A percentile compares a stretch with the other conserved stretches of the same genome.
Evolutionary conservation across 2,888 invertebrate species (phyloP).

Genomic region (Limnephilus lunatus): DNA sequence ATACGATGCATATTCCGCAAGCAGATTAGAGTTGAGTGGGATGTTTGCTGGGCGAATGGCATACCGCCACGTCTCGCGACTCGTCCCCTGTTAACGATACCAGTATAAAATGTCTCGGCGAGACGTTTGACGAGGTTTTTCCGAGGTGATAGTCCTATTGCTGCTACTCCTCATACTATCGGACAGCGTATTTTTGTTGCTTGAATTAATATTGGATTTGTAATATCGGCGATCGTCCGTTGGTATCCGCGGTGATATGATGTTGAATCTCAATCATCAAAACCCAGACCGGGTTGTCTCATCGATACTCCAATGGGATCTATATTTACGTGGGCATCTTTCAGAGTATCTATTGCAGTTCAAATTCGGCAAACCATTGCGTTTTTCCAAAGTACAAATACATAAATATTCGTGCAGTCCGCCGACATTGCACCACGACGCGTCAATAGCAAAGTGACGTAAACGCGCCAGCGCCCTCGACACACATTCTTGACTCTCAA

Average conservation of each 20-base stretch:
- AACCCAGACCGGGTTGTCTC: neutral
- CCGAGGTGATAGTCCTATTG: neutral
- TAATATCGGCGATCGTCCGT: neutral
- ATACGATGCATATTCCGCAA: neutral
- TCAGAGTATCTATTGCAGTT: too few species aligned
- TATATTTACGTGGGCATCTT: too few species aligned
- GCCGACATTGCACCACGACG: conserved; percentile 8
- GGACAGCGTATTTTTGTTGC: neutral
- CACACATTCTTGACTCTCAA: conserved; percentile 42
- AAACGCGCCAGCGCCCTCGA: conserved; percentile 49
- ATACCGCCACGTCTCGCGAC: neutral
- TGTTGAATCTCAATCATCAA: neutral
- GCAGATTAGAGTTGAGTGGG: neutral
- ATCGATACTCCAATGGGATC: neutral
- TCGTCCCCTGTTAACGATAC: neutral
- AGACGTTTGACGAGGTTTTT: neutral
- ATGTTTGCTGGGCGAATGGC: neutral
- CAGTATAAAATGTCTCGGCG: neutral
- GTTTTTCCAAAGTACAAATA: neutral
- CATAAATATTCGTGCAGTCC: neutral
- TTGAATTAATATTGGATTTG: neutral
- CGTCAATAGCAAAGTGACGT: neutral
- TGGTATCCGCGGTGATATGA: neutral
- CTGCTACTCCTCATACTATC: neutral
- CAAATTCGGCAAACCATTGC: neutral